phyloP scores from a whole-genome alignment of 2,888 invertebrate species.

The Tricholauxania praeusta region DNA sequence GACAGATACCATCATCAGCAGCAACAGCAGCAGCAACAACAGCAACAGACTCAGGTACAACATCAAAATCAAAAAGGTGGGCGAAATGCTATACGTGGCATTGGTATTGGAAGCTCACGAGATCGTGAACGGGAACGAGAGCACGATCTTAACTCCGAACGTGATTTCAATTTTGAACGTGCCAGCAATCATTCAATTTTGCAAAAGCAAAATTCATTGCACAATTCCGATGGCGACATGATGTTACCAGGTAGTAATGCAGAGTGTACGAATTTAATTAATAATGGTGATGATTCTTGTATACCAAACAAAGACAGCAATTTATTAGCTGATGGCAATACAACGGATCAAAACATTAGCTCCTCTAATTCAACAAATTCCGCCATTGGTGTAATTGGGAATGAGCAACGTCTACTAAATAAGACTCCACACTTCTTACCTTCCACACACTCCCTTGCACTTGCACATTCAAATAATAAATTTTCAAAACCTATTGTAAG shows the following conservation, averaged over 20 bases:
- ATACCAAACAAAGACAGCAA: conserved; percentile 5
- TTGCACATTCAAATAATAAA: conserved; percentile 28
- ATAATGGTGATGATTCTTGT: conserved; percentile 49
- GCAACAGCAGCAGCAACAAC: conserved; percentile 34
- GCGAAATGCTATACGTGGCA: conserved; percentile 30
- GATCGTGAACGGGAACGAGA: conserved; percentile 42
- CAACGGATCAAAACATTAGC: conserved; percentile 44
- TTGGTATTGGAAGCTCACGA: conserved; percentile 39
- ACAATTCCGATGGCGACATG: conserved; percentile 60
- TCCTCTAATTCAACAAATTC: conserved; percentile 4
- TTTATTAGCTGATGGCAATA: conserved; percentile 45
- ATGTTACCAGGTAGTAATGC: conserved; percentile 58
- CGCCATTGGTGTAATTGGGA: conserved; percentile 17
- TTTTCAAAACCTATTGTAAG: conserved; percentile 41
- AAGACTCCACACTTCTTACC: conserved; percentile 8
- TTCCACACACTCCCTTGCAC: conserved; percentile 29
- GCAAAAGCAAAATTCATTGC: conserved; percentile 43
- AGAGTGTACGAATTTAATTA: conserved; percentile 63
- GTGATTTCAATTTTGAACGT: conserved; percentile 42
- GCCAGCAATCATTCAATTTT: conserved; percentile 49
- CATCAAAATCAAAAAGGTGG: conserved; percentile 33
- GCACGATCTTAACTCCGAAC: conserved; percentile 37
- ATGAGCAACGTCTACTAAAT: conserved; percentile 13
- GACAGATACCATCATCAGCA: conserved; percentile 44
- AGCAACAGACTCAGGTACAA: conserved; percentile 15